Evolutionary conservation across 2,888 invertebrate species (phyloP).

Genomic region (Plusia festucae): DNA sequence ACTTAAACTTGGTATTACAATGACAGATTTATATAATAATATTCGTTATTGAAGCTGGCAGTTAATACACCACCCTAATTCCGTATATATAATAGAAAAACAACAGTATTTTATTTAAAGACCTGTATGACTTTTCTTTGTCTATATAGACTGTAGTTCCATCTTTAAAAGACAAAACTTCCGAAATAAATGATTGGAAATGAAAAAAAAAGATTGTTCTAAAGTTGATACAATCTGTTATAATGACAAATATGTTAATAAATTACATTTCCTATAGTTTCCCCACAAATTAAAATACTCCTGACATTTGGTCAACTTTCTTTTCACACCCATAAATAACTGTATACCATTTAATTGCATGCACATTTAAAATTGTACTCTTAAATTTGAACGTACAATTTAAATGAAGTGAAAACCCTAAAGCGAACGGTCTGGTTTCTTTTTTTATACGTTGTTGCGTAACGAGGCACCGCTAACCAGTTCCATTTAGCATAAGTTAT

Average conservation of each 20-base stretch:
- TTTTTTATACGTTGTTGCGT: constrained; percentile 58
- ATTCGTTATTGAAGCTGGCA: too few relatives aligned
- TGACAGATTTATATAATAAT: too few relatives aligned
- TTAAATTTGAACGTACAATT: constrained; percentile 40
- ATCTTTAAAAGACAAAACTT: too few relatives aligned
- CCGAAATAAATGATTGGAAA: too few relatives aligned
- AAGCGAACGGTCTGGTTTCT: constrained; percentile 52
- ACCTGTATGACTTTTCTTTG: neutral
- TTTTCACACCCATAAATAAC: constrained; percentile 33
- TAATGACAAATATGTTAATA: too few relatives aligned
- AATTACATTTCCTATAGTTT: neutral
- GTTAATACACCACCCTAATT: too few relatives aligned
- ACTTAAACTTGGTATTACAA: too few relatives aligned
- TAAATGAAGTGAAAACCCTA: constrained; percentile 58
- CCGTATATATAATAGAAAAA: too few relatives aligned
- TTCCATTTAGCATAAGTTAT: constrained; percentile 57
- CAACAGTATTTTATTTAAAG: too few relatives aligned
- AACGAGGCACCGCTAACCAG: constrained; percentile 55
- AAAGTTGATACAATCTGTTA: too few relatives aligned
- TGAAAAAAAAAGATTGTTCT: too few relatives aligned
- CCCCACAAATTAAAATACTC: constrained; percentile 9
- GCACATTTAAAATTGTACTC: constrained; percentile 38
- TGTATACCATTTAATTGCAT: constrained; percentile 30
- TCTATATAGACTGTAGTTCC: too few relatives aligned
- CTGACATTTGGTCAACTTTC: constrained; percentile 31